Base-by-base conservation (phyloP, 2,113 vertebrate species). In the Brachionichthys hirsutus region DNA sequence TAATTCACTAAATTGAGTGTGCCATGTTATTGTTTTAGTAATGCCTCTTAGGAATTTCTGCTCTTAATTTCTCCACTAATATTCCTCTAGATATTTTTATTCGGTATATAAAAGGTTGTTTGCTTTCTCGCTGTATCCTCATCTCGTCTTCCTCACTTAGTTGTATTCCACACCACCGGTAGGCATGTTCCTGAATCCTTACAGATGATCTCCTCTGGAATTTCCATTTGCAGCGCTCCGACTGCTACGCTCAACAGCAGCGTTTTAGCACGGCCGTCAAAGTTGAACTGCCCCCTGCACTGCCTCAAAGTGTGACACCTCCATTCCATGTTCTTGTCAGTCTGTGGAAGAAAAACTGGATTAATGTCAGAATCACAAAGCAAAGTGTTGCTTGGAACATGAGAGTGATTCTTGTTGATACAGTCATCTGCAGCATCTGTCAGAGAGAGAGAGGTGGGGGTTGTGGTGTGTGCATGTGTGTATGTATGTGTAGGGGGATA, bases 151-250 rank as follows among this genome's bases (percentile, higher is more conserved):
- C 62, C 43, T 54, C 54, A 40, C 62, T 67, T 38, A 34, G 40
- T 58, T 70, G 62, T 54, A 67, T 80, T 57, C 64, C 64, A 75
- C 72, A 54, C 73, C 54, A 77, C 56, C 70, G 54, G 71, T 70
- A 64, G 73, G 82, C 71, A 64, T 85, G 90, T 83, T 88, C 83
- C n/a, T n/a, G n/a, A n/a, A n/a, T n/a, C n/a, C 89, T 90, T 87
- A 86, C 89, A 91, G 83, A 87, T 90, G 81, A 92, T 90, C 85
- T 90, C 84, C 83, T 82, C 83, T 84, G 86, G 87, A 86, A 87
- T 88, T 90, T 83, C 88, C 89, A 88, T 90, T 87, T 90, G 80
- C 83, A 77, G 84, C 61, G 58, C 62, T 81, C 63, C 78, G 80
- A 85, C 82, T 85, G 86, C 75, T 80, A 73, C 75, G 79, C 76